A percentile compares a stretch with the other conserved stretches of the same genome.
These are phyloP conservation scores for Drosophila flavopinicola DNA, from an alignment of 2,888 invertebrate species.

Conservation along the genomic window DNA sequence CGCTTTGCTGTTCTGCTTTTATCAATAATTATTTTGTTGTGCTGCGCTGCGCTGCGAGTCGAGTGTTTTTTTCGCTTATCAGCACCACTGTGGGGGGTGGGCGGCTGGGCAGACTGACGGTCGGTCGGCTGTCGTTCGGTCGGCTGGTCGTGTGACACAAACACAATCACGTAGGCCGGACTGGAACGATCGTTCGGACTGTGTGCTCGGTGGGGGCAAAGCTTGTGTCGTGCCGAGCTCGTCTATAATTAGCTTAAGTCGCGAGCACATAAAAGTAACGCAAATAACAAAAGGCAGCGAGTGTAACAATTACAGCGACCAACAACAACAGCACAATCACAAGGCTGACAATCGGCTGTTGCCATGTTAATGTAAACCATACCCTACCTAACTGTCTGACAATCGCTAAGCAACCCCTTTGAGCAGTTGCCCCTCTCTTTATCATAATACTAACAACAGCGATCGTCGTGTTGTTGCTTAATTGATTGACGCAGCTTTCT, in stretches of 20 bases:
- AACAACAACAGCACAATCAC: conserved; percentile 24
- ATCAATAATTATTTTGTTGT: conserved; percentile 80
- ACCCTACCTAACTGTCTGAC: conserved; percentile 59
- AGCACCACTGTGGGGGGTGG: conserved; percentile 34
- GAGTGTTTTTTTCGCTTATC: conserved; percentile 70
- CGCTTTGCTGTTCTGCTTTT: conserved; percentile 57
- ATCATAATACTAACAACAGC: conserved; percentile 28
- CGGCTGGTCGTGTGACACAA: conserved; percentile 73
- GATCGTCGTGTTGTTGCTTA: conserved; percentile 41
- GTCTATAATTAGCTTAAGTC: conserved; percentile 70
- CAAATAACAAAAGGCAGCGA: conserved; percentile 4
- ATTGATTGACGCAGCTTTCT: conserved; percentile 65
- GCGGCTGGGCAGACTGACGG: conserved; percentile 11
- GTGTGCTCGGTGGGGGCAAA: conserved; percentile 47
- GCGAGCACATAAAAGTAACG: conserved; percentile 33
- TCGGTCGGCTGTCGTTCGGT: no score
- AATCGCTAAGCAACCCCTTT: background rate
- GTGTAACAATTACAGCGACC: conserved; percentile 34
- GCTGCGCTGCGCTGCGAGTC: conserved; percentile 64
- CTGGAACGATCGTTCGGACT: conserved; percentile 18
- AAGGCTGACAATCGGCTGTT: conserved; percentile 48
- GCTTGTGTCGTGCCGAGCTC: conserved; percentile 44
- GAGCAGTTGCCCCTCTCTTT: background rate
- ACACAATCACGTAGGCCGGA: conserved; percentile 73
- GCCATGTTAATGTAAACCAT: conserved; percentile 64